Evolutionary conservation across 2,888 invertebrate species (phyloP).

Genomic region (Protonemura montana): DNA sequence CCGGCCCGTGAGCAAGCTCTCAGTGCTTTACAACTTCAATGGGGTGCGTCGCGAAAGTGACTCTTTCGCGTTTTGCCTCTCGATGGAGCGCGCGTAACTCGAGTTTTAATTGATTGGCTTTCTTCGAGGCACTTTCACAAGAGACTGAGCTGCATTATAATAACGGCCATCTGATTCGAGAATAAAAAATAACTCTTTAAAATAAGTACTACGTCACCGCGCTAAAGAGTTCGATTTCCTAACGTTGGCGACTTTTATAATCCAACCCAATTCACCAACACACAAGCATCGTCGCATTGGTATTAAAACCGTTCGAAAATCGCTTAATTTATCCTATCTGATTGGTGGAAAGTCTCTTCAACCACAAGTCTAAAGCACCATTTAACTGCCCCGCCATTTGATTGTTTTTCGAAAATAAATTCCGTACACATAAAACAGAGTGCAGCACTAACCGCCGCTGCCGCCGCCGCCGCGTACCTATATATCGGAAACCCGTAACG

Average conservation of each 20-base stretch:
- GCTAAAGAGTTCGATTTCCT: not conserved
- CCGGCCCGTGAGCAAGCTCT: not conserved
- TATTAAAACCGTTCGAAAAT: not conserved
- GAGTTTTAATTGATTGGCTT: constrained; percentile 7
- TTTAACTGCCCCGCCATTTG: not conserved
- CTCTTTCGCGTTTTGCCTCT: not conserved
- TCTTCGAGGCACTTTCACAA: not conserved
- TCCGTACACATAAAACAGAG: not conserved
- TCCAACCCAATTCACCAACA: not conserved
- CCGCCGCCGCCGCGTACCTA: not conserved
- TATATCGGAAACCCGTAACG: constrained; percentile 9
- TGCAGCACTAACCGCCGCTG: constrained; percentile 1
- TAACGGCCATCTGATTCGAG: not conserved
- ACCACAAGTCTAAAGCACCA: not conserved
- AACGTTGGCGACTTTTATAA: not conserved
- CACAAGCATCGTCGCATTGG: not conserved
- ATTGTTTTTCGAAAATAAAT: constrained; percentile 12
- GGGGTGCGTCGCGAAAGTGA: not conserved
- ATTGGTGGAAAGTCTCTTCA: not conserved
- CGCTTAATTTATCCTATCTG: constrained; percentile 12
- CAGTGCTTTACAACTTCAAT: not conserved
- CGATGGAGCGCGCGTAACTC: not conserved
- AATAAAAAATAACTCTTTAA: not conserved
- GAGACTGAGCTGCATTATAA: not conserved
- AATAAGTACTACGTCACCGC: not conserved